A percentile compares a stretch with the other conserved stretches of the same genome.
Evolutionary conservation across 2,888 invertebrate species (phyloP).

Genomic region (Candidula unifasciata): DNA sequence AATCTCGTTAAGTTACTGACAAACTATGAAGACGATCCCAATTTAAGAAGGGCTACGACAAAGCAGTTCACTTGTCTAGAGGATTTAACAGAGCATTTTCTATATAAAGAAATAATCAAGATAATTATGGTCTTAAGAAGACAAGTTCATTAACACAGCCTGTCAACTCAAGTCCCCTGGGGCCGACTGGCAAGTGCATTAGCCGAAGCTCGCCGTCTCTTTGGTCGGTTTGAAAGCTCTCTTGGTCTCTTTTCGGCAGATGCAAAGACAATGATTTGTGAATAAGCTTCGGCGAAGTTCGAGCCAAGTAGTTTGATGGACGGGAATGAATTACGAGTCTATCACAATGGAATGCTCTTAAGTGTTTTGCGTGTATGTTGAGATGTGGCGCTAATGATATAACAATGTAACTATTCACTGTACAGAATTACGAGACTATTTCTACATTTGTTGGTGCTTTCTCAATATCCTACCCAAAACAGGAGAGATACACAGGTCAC

Average conservation of each 20-base stretch:
- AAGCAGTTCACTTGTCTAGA: neutral
- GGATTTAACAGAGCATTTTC: neutral
- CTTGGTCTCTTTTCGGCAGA: neutral
- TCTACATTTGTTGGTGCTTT: too few relatives aligned
- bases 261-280: neutral
- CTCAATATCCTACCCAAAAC: too few relatives aligned
- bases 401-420: neutral
- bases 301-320: too few relatives aligned
- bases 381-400: neutral
- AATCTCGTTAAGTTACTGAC: neutral
- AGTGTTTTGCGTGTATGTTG: neutral
- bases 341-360: neutral
- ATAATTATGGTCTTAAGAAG: slow-evolving; percentile 24
- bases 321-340: neutral
- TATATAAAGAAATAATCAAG: slow-evolving; percentile 28
- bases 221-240: neutral
- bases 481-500: too few relatives aligned
- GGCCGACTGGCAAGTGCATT: slow-evolving; percentile 19
- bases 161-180: slow-evolving; percentile 14
- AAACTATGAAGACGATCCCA: neutral
- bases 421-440: neutral
- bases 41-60: neutral
- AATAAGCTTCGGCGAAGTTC: neutral
- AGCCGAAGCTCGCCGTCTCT: neutral
- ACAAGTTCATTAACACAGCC: slow-evolving; percentile 36